Conservation (phyloP, 2,888 invertebrate genomes). For the Bunonema sp. region DNA sequence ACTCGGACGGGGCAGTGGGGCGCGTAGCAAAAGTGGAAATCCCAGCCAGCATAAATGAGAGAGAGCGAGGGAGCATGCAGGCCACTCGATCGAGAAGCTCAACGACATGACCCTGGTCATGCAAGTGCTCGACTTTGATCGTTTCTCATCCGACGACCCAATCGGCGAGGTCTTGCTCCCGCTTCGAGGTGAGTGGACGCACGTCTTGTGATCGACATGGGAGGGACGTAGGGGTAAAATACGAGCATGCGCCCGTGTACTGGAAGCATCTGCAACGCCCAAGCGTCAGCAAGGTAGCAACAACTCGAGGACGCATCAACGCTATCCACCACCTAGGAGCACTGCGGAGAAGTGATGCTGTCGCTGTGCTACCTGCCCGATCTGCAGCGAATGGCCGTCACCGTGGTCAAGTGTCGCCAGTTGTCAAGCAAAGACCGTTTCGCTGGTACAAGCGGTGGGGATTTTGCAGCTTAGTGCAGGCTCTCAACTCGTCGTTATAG, state of each 20-base stretch:
- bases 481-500: conserved; percentile 10
- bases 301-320: too few relatives aligned
- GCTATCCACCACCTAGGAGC: too few relatives aligned
- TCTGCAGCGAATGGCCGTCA: conserved; percentile 73
- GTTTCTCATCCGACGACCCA: conserved; percentile 39
- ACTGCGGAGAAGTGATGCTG: conserved; percentile 77
- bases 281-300: conserved; percentile 29
- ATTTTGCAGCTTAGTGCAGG: conserved; percentile 3
- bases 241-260: conserved; percentile 38
- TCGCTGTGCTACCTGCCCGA: conserved; percentile 83
- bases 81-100: conserved; percentile 36
- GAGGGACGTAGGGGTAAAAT: too few relatives aligned
- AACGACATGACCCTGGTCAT: conserved; percentile 41
- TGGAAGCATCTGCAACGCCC: conserved; percentile 42
- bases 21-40: too few relatives aligned
- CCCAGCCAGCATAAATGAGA: too few relatives aligned
- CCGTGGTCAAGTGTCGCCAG: conserved; percentile 75
- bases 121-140: conserved; percentile 42
- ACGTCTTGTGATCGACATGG: too few relatives aligned
- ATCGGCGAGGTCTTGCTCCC: conserved; percentile 22
- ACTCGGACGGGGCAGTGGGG: too few relatives aligned
- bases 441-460: conserved; percentile 11
- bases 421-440: conserved; percentile 56
- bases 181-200: conserved; percentile 3
- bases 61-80: too few relatives aligned